Conservation (phyloP, 2,888 invertebrate species). For the Habroteleia sp. region DNA sequence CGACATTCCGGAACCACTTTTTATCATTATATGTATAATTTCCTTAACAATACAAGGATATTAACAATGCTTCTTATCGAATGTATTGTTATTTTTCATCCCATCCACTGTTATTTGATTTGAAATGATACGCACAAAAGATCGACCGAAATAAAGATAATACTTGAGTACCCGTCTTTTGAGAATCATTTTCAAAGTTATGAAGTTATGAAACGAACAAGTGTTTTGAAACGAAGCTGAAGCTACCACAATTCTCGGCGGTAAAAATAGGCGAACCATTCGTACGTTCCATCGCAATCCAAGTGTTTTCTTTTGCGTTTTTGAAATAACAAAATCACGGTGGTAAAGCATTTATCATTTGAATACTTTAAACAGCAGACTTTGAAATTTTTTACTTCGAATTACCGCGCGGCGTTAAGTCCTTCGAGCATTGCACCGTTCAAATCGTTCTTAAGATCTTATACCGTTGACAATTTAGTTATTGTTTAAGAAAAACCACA, state of each 20-base stretch:
- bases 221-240: slow-evolving; percentile 61
- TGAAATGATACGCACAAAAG: slow-evolving; percentile 23
- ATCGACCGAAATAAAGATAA: slow-evolving; percentile 44
- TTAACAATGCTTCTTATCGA: neutral
- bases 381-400: slow-evolving; percentile 21
- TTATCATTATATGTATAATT: too few relatives aligned
- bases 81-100: slow-evolving; percentile 15
- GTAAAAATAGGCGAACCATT: slow-evolving; percentile 59
- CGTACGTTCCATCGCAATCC: slow-evolving; percentile 44
- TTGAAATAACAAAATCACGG: slow-evolving; percentile 61
- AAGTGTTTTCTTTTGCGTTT: slow-evolving; percentile 63
- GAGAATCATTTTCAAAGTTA: slow-evolving; percentile 59
- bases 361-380: slow-evolving; percentile 37
- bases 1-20: too few relatives aligned
- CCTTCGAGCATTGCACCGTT: neutral
- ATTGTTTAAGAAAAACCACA: too few relatives aligned
- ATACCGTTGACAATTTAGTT: too few relatives aligned
- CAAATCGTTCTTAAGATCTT: neutral
- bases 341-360: slow-evolving; percentile 44
- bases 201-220: slow-evolving; percentile 60
- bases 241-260: slow-evolving; percentile 43
- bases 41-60: neutral
- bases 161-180: slow-evolving; percentile 31
- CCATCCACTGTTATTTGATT: slow-evolving; percentile 19
- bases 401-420: neutral